A percentile compares a stretch with the other conserved stretches of the same genome.
phyloP scores from a whole-genome alignment of 2,797 vertebrate genomes.

The Sebastes nivosus region DNA sequence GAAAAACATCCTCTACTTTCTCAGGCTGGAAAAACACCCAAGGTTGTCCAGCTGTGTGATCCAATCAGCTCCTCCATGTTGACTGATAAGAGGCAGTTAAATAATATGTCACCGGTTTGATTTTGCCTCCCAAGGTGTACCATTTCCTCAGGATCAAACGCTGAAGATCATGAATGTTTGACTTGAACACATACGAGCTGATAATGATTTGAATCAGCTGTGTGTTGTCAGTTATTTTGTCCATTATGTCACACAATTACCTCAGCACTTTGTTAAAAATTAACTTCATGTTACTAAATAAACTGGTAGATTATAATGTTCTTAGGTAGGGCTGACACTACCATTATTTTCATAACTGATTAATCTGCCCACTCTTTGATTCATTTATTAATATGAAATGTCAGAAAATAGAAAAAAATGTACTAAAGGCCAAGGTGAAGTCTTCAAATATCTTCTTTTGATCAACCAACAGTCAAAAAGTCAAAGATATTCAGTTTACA shows the following conservation, averaged over 20 bases:
- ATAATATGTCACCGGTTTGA: slow-evolving; percentile 15
- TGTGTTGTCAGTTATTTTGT: background rate
- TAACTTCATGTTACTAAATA: slow-evolving; percentile 21
- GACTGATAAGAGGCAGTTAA: slow-evolving; percentile 65
- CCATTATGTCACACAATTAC: slow-evolving; percentile 17
- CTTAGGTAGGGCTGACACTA: background rate
- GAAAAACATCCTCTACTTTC: slow-evolving; percentile 23
- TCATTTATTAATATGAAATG: background rate
- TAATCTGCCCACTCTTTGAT: background rate
- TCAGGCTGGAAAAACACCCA: slow-evolving; percentile 50
- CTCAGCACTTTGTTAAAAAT: slow-evolving; percentile 12
- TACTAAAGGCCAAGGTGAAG: background rate
- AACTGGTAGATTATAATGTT: background rate
- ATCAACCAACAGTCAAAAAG: background rate
- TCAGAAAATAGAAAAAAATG: too few species aligned
- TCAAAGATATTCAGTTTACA: background rate
- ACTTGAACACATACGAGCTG: background rate
- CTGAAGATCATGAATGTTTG: slow-evolving; percentile 27
- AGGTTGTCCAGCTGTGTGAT: slow-evolving; percentile 33
- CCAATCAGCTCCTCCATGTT: slow-evolving; percentile 18
- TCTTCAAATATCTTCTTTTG: background rate
- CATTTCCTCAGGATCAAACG: background rate
- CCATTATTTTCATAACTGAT: background rate
- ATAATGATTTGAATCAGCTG: background rate
- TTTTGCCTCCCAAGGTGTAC: background rate